phyloP scores from a whole-genome alignment of 2,113 vertebrate species.

The Anhinga rufa region DNA sequence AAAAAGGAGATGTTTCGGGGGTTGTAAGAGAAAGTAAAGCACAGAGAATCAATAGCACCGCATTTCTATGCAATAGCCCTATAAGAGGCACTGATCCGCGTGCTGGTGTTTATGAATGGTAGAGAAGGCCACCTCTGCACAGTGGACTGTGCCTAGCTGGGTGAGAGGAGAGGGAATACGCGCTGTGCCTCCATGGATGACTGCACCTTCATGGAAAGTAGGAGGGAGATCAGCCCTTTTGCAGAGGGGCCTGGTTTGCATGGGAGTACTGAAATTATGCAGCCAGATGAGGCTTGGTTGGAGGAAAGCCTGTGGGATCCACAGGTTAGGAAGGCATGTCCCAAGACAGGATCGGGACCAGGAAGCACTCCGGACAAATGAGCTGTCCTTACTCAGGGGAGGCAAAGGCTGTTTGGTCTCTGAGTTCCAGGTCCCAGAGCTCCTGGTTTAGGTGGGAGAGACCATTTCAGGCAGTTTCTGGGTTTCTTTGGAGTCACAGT shows the following conservation, averaged over 20 bases:
- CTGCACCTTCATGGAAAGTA: neutral
- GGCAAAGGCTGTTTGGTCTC: neutral
- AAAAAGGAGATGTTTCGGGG: neutral
- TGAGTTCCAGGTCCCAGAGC: neutral
- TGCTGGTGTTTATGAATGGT: neutral
- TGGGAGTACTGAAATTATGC: fast-evolving
- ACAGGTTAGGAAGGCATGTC: neutral
- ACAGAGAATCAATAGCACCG: neutral
- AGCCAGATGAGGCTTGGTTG: neutral
- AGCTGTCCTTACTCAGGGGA: neutral
- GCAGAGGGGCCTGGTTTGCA: neutral
- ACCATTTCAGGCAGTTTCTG: neutral
- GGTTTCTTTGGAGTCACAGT: neutral
- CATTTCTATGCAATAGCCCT: neutral
- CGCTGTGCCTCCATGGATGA: neutral
- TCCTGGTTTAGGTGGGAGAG: neutral
- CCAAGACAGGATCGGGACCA: too few species aligned
- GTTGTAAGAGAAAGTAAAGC: neutral
- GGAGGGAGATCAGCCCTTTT: neutral
- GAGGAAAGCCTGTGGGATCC: neutral
- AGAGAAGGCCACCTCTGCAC: neutral
- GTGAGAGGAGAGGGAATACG: neutral
- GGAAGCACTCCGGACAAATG: neutral
- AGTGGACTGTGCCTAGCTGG: neutral
- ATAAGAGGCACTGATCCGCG: fast-evolving